Conservation (phyloP, 37 sponge, comb jelly and placozoan species). For the Ianthella basta region DNA sequence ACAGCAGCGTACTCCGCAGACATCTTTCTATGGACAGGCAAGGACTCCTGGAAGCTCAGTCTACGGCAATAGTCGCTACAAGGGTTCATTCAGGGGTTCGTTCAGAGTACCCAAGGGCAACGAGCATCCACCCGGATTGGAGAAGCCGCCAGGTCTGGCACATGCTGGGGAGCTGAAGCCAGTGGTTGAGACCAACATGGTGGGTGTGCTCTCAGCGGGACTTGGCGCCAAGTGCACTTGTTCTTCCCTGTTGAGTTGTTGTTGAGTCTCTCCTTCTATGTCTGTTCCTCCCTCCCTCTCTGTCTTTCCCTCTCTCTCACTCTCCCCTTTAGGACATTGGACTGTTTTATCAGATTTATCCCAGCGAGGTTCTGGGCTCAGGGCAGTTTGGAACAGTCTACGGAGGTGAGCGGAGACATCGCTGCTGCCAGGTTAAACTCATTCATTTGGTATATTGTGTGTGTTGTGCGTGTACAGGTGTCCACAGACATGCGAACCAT, state of each 20-base stretch:
- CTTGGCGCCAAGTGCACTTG: neutral
- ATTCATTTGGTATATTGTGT: neutral
- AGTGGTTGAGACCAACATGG: slow-evolving; percentile 74
- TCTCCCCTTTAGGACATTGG: slow-evolving; percentile 79
- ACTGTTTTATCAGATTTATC: slow-evolving; percentile 91
- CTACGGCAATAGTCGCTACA: slow-evolving; percentile 7
- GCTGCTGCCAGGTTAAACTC: too few relatives aligned
- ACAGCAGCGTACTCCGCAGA: slow-evolving; percentile 6
- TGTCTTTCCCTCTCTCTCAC: neutral
- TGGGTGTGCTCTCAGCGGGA: neutral
- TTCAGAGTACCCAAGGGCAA: slow-evolving; percentile 75
- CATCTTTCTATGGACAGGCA: neutral
- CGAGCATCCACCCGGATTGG: slow-evolving; percentile 23
- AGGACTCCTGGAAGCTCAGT: neutral
- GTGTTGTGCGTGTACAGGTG: slow-evolving; percentile 57
- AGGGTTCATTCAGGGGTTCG: slow-evolving; percentile 70
- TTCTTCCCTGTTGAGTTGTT: neutral
- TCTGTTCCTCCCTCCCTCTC: neutral
- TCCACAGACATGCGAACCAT: slow-evolving; percentile 71
- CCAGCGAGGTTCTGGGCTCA: slow-evolving; percentile 94
- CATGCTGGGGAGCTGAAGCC: slow-evolving; percentile 48
- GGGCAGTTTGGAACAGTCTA: slow-evolving; percentile 99
- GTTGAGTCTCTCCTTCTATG: neutral
- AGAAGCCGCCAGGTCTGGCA: slow-evolving; percentile 38
- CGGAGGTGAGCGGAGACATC: slow-evolving; percentile 68